These are phyloP conservation scores for Pantherophis vulpinus DNA, from an alignment of 2,797 vertebrate species.

Conservation along the genomic window DNA sequence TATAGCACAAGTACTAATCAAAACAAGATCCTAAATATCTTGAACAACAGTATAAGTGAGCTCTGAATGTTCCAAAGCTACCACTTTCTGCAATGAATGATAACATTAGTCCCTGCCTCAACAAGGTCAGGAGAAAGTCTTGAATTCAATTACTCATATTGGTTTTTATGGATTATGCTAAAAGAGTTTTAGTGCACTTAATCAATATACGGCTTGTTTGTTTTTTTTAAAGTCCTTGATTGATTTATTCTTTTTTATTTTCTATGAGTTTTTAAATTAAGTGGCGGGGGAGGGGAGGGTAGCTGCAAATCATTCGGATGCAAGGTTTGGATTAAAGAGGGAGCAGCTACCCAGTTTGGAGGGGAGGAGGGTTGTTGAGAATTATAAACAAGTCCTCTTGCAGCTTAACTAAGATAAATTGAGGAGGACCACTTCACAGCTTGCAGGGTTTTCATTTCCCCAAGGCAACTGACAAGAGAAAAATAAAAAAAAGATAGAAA, in stretches of 20 bases:
- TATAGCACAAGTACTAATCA: background rate
- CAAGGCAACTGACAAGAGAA: background rate
- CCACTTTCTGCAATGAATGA: background rate
- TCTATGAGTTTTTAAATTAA: background rate
- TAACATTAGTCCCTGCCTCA: background rate
- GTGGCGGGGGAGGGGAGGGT: background rate
- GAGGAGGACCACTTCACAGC: background rate
- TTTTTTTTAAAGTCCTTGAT: background rate
- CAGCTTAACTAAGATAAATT: background rate
- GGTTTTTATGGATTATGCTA: slow-evolving; percentile 4
- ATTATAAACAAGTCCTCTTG: background rate
- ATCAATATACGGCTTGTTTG: background rate
- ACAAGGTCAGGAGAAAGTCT: slow-evolving; percentile 1
- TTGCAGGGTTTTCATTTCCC: background rate
- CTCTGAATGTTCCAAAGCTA: background rate
- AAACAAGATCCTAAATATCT: background rate
- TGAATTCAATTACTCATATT: slow-evolving; percentile 23
- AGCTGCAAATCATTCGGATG: background rate
- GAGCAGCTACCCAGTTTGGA: background rate
- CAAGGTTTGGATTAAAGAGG: background rate
- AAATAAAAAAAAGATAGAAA: background rate
- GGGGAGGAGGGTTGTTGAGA: background rate
- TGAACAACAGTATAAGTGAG: background rate
- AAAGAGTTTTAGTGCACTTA: background rate
- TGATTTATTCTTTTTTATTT: slow-evolving; percentile 1